A percentile compares a stretch with the other conserved stretches of the same genome.
phyloP scores from a whole-genome alignment of 1,140 invertebrate genomes.

The Zaprionus ornatus region DNA sequence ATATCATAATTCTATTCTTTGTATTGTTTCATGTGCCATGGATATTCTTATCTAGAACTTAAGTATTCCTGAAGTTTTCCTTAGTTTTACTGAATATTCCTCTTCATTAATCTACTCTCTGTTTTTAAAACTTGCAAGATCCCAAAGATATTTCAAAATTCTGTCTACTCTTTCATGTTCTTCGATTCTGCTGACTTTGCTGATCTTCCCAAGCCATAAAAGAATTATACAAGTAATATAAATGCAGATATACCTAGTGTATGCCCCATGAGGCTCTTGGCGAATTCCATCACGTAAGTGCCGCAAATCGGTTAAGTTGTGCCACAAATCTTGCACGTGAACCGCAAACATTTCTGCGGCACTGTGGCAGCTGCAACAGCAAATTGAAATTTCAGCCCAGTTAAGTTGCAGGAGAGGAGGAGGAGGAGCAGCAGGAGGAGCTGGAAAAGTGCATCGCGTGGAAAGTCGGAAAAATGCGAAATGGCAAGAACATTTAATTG shows the following conservation, averaged over 20 bases:
- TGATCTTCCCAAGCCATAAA: background rate
- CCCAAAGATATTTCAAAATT: background rate
- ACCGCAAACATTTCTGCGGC: conserved; percentile 62
- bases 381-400: conserved; percentile 14
- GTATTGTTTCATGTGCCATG: too few species aligned
- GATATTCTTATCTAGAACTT: too few species aligned
- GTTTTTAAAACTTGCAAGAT: background rate
- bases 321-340: conserved; percentile 70
- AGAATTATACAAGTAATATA: background rate
- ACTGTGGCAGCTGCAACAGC: conserved; percentile 45
- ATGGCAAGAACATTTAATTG: conserved; percentile 41
- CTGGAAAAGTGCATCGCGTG: conserved; percentile 13
- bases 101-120: too few species aligned
- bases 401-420: conserved; percentile 21
- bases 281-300: conserved; percentile 2
- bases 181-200: background rate
- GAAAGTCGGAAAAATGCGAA: background rate
- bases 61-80: too few species aligned
- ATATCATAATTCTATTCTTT: background rate
- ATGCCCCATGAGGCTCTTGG: background rate
- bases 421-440: background rate
- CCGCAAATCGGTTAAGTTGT: conserved; percentile 50
- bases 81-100: too few species aligned
- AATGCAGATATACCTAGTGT: background rate
- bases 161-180: background rate